These are phyloP conservation scores for Coelogynopora nodosa DNA, from an alignment of 2,888 invertebrate genomes.

Conservation along the genomic window DNA sequence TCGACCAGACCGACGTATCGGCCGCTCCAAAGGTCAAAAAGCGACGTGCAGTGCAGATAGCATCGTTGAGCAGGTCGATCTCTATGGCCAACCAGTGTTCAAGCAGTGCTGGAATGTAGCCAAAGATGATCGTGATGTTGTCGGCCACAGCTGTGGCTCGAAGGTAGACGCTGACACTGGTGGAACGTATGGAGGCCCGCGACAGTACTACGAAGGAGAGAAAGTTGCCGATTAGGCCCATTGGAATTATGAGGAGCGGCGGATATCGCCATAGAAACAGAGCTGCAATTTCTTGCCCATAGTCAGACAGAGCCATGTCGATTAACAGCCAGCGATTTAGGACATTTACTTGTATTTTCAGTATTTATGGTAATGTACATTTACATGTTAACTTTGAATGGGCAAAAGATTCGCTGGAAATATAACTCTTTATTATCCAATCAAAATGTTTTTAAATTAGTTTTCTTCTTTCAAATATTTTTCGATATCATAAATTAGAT, in stretches of 20 bases:
- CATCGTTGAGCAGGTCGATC: neutral
- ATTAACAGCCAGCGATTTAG: no score
- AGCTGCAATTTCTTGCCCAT: conserved; percentile 1
- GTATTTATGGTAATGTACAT: no score
- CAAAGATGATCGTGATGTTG: neutral
- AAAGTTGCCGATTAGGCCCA: neutral
- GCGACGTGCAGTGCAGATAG: neutral
- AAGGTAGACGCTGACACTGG: neutral
- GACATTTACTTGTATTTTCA: no score
- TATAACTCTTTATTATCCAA: no score
- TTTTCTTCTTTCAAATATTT: no score
- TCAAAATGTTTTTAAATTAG: no score
- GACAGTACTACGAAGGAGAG: neutral
- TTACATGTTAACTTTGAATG: no score
- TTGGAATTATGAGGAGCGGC: neutral
- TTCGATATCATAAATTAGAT: no score
- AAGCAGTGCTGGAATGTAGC: neutral
- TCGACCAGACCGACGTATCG: neutral
- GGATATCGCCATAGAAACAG: neutral
- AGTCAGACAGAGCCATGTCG: no score
- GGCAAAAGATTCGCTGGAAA: no score
- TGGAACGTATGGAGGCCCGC: neutral
- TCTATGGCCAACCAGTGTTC: neutral
- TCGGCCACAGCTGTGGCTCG: neutral
- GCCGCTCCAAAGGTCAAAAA: neutral